Evolutionary conservation across 2,888 invertebrate genomes (phyloP).

Genomic region (Trimorus sp.): DNA sequence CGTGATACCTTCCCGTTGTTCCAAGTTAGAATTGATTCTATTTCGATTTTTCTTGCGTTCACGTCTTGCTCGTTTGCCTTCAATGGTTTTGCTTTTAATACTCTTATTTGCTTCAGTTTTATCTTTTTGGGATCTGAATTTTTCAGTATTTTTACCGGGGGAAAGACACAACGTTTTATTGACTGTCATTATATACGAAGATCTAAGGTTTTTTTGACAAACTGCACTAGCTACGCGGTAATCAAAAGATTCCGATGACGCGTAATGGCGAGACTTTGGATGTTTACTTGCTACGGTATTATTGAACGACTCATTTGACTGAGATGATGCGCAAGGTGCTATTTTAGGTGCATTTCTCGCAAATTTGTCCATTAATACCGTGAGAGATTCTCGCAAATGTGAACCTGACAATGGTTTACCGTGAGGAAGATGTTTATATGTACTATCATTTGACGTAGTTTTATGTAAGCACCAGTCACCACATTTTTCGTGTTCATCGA

Average conservation of each 20-base stretch:
- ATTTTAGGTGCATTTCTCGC: constrained; percentile 38
- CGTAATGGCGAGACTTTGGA: constrained; percentile 59
- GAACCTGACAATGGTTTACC: no score
- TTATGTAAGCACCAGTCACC: constrained; percentile 18
- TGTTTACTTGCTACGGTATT: constrained; percentile 42
- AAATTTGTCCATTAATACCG: no score
- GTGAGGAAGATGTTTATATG: no score
- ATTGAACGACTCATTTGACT: constrained; percentile 63
- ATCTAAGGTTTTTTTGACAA: constrained; percentile 48
- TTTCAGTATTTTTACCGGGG: constrained; percentile 45
- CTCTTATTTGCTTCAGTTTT: not conserved
- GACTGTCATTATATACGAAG: constrained; percentile 26
- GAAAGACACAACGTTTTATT: constrained; percentile 42
- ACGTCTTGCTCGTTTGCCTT: constrained; percentile 35
- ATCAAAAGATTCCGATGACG: constrained; percentile 48
- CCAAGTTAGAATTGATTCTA: constrained; percentile 8
- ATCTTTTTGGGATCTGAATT: constrained; percentile 34
- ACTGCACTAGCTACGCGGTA: constrained; percentile 50
- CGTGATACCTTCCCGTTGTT: constrained; percentile 50
- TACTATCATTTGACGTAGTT: no score
- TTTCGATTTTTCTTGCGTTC: constrained; percentile 40
- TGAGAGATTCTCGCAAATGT: no score
- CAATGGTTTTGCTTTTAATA: constrained; percentile 17
- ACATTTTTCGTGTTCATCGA: constrained; percentile 8
- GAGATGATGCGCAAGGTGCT: constrained; percentile 59